Evolutionary conservation across 35 echinoderm and acorn worm genomes (phyloP).

Genomic region (Lytechinus pictus): DNA sequence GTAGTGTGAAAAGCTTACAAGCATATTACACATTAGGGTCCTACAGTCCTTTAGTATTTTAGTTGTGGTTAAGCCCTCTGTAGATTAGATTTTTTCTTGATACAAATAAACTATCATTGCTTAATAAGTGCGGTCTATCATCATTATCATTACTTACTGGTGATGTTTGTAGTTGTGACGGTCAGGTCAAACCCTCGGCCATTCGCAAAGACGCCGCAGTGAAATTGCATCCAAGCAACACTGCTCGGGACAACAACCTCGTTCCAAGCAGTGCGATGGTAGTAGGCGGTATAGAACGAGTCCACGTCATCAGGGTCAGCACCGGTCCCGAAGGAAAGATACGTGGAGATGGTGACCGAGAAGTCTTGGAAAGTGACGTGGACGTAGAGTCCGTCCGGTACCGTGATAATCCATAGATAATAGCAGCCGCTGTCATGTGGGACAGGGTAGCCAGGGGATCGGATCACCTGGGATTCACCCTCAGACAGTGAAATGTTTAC

Average conservation of each 20-base stretch:
- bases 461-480: background rate
- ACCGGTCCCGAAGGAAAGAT: constrained; percentile 16
- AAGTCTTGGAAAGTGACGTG: constrained; percentile 1
- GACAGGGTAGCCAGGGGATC: background rate
- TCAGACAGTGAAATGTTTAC: background rate
- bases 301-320: background rate
- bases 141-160: background rate
- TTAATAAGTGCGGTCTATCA: too few relatives aligned
- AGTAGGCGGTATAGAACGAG: background rate
- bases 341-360: background rate
- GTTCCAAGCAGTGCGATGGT: background rate
- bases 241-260: constrained; percentile 30
- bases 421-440: constrained; percentile 25
- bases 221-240: background rate
- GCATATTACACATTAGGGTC: too few relatives aligned
- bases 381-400: constrained; percentile 36
- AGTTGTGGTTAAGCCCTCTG: too few relatives aligned
- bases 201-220: background rate
- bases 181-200: constrained; percentile 16
- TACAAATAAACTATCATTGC: too few relatives aligned
- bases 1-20: too few relatives aligned
- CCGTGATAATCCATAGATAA: constrained; percentile 30
- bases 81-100: too few relatives aligned
- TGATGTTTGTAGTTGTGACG: background rate
- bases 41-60: too few relatives aligned